Evolutionary conservation across 2,888 invertebrate species (phyloP), one percentile per base, ranked within the genome.

Genomic region (Eledona agricola): DNA sequence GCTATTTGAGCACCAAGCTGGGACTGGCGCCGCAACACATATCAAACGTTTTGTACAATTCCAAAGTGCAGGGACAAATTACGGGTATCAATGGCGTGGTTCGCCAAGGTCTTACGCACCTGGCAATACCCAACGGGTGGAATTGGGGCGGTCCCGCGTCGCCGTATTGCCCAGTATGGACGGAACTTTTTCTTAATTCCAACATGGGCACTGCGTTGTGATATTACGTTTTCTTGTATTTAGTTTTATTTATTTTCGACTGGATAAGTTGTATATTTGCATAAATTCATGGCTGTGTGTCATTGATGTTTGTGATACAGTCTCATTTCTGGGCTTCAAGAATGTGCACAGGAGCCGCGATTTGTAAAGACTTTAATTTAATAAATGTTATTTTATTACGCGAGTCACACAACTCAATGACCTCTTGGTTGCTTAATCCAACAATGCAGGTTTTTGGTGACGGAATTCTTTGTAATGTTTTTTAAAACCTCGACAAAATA

Each of bases 81-180:
- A 84, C 84, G 54, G 83, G 84, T 0, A 71, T 78, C 45, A 77
- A 81, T 28, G 86, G 86, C 3, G 81, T 85, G n/a, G 80, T 91
- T 22, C 79, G 83, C 37, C 82, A 85, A 7, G 90, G 90, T 0
- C 76, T 91, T 25, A 84, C 84, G 50, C 90, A 89, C 67, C 76
- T 90, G 40, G 89, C 89, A 32, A 91, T 92, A 58, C 91, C 91
- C 0, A 80, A 86, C n/a, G 89, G 89, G 2, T 91, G 90, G 90
- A 83, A 82, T 9, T 90, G 89, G 90, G 90, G 90, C 5, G 92
- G 91, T 0, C 81, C 86, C 0, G 88, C 85, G 1, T 89, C 89
- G 13, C 83, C 84, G 20, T 85, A 83, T 73, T 88, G 86, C 64
- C 92, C 91, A 1, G 77, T 90, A 1, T 91, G 88, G 87, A 83